These are phyloP conservation scores for Cassiopea andromeda DNA, from an alignment of 30 jellyfish, hydroid and myxozoan genomes.

Conservation along the genomic window DNA sequence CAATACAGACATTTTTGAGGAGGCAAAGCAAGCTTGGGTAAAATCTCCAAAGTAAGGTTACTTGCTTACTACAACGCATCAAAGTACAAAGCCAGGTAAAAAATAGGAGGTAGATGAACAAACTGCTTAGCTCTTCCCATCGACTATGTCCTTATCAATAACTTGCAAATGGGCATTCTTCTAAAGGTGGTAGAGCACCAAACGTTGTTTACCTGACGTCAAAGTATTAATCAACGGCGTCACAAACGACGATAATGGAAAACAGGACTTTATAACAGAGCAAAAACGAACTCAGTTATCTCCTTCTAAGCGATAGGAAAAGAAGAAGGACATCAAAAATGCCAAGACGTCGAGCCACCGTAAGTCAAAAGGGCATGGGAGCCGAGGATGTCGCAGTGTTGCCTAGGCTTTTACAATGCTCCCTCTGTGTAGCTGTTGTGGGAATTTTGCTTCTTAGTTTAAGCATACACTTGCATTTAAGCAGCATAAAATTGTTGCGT, in stretches of 20 bases:
- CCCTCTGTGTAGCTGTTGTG: slow-evolving; percentile 7
- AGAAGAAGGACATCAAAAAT: neutral
- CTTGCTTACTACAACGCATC: too few species aligned
- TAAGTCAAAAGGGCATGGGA: neutral
- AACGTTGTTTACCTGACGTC: neutral
- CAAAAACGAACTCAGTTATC: neutral
- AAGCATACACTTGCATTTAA: slow-evolving; percentile 36
- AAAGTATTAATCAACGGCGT: neutral
- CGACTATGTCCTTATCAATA: too few species aligned
- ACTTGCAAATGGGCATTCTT: too few species aligned
- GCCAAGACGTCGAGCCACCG: slow-evolving; percentile 52
- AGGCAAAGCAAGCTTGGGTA: too few species aligned
- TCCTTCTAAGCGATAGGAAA: neutral
- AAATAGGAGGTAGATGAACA: too few species aligned
- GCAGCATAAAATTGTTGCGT: slow-evolving; percentile 21
- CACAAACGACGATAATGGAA: slow-evolving; percentile 2
- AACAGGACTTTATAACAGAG: neutral
- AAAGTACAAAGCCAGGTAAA: too few species aligned
- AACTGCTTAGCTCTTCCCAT: too few species aligned
- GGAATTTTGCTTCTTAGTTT: slow-evolving; percentile 21
- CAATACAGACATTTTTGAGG: too few species aligned
- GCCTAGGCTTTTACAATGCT: slow-evolving; percentile 30
- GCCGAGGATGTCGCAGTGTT: slow-evolving; percentile 33
- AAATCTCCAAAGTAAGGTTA: too few species aligned
- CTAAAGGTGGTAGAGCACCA: too few species aligned